Evolutionary conservation across 2,888 invertebrate species (phyloP), one percentile per base, ranked within the genome.

Genomic region (Parascotia fuliginaria): DNA sequence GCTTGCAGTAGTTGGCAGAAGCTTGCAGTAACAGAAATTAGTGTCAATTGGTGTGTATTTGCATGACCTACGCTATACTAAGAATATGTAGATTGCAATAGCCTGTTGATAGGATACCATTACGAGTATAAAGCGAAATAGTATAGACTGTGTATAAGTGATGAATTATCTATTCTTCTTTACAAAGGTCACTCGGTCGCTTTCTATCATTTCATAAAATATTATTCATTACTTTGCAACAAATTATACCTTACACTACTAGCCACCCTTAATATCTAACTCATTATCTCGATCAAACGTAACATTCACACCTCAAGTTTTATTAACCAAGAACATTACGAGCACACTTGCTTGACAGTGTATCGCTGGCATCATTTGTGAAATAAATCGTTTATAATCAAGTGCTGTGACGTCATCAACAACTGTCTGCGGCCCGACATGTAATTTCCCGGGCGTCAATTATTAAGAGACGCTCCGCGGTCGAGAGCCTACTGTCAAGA

Each of bases 301-400:
- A 24, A 31, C 29, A 34, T 31, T 36, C 19, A 22, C 31, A 41
- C 48, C 38, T 48, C 42, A 44, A 57, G 38, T 67, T 68, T 62
- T 62, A 65, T 51, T 51, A 59, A 65, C 57, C 57, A 63, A 60
- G 52, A 54, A 58, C 55, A 56, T 59, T 40, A 61, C 24, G 43
- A 51, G 60, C 55, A 52, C 60, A 54, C 42, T 54, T 54, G 54
- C 52, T 52, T 52, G 53, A 51, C 32, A 55, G 60, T 52, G 60
- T 65, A 62, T 65, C 55, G 52, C 45, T 54, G 55, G 67, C 75
- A 72, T 77, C 83, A 81, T 86, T 86, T 84, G 73, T 73, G 73
- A 85, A 88, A 88, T 85, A 90, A 91, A 90, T 90, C 85, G 90
- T 90, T 89, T 88, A 89, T 90, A 90, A 92, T 91, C 89, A 92